These are phyloP conservation scores for Gymnopithys bicolor DNA, from an alignment of 2,797 vertebrate genomes.

Conservation along the genomic window DNA sequence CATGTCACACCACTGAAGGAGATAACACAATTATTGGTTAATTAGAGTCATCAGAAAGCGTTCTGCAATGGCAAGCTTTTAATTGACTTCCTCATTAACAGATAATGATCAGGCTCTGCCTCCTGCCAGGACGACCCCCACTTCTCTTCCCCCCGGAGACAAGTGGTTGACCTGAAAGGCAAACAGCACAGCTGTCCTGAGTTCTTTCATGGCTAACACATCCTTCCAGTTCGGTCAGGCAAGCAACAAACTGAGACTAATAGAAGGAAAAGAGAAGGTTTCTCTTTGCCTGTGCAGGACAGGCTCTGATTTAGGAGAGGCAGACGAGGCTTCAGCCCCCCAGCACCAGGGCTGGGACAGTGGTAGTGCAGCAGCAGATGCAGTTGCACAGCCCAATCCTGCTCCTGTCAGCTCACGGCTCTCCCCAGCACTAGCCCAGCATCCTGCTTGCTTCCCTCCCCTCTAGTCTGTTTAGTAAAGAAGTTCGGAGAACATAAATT, in stretches of 20 bases:
- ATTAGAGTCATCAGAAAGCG: slow-evolving; percentile 66
- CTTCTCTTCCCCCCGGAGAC: not conserved
- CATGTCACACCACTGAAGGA: slow-evolving; percentile 2
- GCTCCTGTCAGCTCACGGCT: not conserved
- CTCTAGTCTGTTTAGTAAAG: not conserved
- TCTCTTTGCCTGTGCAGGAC: not conserved
- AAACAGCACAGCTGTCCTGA: slow-evolving; percentile 16
- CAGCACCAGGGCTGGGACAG: too few species aligned
- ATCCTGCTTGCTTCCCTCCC: not conserved
- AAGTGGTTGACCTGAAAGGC: not conserved
- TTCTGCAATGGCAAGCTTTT: slow-evolving; percentile 66
- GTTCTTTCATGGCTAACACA: not conserved
- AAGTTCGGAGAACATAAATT: not conserved
- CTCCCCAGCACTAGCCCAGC: not conserved
- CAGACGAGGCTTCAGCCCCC: not conserved
- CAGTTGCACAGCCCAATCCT: not conserved
- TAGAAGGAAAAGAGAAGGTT: not conserved
- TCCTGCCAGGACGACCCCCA: not conserved
- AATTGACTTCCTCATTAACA: slow-evolving; percentile 70
- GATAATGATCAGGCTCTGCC: slow-evolving; percentile 56
- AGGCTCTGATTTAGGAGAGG: not conserved
- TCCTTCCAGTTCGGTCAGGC: not conserved
- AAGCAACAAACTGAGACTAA: not conserved
- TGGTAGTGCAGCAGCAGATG: not conserved
- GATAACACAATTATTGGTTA: slow-evolving; percentile 68